Evolutionary conservation across 2,113 vertebrate species (phyloP), one percentile per base, ranked within the genome.

Genomic region (Grammomys dolichurus): DNA sequence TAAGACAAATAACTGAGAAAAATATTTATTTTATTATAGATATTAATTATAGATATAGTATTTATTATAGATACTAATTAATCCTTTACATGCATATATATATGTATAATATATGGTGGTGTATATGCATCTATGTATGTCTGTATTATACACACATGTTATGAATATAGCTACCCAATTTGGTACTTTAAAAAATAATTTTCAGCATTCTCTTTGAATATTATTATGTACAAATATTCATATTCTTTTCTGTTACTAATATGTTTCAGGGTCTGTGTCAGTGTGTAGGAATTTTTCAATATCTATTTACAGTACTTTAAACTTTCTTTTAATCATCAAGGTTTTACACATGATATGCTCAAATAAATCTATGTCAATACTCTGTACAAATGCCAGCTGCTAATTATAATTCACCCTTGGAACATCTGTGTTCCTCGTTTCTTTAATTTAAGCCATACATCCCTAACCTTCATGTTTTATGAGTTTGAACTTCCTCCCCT

Each of bases 381-480:
- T 7, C 9, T 58, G 28, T 85, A 40, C 28, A 85, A 78, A 54
- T 85, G 56, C 51, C 48, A 95, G 48, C 13, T 94, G 31, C 31
- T 76, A 78, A 89, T 91, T 76, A 90, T 60, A 82, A n/a, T n/a
- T 75, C 70, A 88, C 51, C 36, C 43, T 89, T 91, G 92, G 11
- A 94, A 93, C 56, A 69, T 58, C 36, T 91, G 77, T 67, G 89
- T 65, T 7, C 65, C 48, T 54, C 3, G 4, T 75, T 96, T 81
- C 33, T 69, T 78, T 89, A 93, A 91, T 80, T 91, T 76, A 75
- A 86, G 22, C n/a, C 80, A 28, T 89, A 43, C 24, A 75, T 81
- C 13, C 56, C n/a, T 72, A 76, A 54, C 43, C 76, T 51, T 90
- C 91, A 2, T 48, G 3, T 48, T 84, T 84, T 67, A 67, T 48